These are phyloP conservation scores for Chironomus tentans DNA, from an alignment of 2,888 invertebrate species.

Conservation along the genomic window DNA sequence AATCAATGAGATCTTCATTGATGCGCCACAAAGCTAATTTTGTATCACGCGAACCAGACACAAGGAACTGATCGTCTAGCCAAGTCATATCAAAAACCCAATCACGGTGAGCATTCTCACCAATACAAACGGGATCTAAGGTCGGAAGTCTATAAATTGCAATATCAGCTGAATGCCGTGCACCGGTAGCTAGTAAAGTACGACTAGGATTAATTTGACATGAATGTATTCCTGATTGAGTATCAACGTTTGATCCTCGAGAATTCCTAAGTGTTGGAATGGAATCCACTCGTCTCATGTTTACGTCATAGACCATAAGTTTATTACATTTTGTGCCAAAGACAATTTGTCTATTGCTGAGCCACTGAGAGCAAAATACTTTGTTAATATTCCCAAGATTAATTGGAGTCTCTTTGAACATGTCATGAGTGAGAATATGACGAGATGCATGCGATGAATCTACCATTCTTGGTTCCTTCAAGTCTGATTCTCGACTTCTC, in stretches of 20 bases:
- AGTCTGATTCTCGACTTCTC: constrained; percentile 63
- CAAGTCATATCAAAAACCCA: constrained; percentile 90
- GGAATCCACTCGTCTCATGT: constrained; percentile 73
- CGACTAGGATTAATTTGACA: constrained; percentile 89
- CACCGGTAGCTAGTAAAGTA: constrained; percentile 84
- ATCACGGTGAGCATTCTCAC: constrained; percentile 82
- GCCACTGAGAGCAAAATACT: constrained; percentile 93
- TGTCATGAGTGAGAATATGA: constrained; percentile 81
- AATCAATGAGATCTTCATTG: constrained; percentile 43
- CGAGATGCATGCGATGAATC: constrained; percentile 73
- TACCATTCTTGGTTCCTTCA: constrained; percentile 59
- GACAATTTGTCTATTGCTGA: constrained; percentile 88
- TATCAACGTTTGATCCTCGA: constrained; percentile 44
- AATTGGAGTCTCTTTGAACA: constrained; percentile 77
- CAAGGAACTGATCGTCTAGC: constrained; percentile 91
- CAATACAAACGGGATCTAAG: constrained; percentile 87
- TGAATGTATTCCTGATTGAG: constrained; percentile 84
- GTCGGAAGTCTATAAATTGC: constrained; percentile 85
- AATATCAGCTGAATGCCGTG: constrained; percentile 83
- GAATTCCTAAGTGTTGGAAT: constrained; percentile 75
- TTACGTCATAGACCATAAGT: constrained; percentile 87
- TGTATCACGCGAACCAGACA: constrained; percentile 88
- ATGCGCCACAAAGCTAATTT: constrained; percentile 85
- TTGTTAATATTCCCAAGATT: constrained; percentile 80
- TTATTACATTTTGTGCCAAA: constrained; percentile 77